A percentile compares a stretch with the other conserved stretches of the same genome.
Conservation (phyloP, 2,113 vertebrate species). For the Microcebus griseorufus region DNA sequence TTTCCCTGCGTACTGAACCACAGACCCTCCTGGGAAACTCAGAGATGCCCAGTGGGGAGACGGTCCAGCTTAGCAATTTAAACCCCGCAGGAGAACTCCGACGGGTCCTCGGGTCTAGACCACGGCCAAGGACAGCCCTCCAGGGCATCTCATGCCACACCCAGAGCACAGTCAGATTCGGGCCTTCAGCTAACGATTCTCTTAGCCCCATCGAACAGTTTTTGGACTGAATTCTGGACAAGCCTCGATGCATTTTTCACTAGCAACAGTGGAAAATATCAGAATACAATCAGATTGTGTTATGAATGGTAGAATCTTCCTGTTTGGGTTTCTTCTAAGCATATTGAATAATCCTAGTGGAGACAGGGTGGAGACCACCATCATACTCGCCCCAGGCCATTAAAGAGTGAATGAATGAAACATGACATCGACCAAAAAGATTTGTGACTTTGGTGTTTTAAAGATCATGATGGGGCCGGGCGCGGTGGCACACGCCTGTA, state of each 20-base stretch:
- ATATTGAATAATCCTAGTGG: not conserved
- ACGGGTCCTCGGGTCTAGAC: not conserved
- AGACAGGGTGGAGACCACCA: not conserved
- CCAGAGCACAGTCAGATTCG: not conserved
- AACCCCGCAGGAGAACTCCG: not conserved
- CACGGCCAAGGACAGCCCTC: not conserved
- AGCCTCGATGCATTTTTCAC: not conserved
- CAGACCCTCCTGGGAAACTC: not conserved
- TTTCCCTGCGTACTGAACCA: not conserved
- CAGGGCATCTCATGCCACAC: accelerated
- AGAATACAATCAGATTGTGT: not conserved
- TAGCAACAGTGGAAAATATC: not conserved
- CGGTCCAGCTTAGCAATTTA: not conserved
- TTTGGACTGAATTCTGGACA: not conserved
- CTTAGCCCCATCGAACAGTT: not conserved
- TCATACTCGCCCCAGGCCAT: not conserved
- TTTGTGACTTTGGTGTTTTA: not conserved
- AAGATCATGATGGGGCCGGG: not conserved
- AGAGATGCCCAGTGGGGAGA: not conserved
- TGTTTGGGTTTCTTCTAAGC: not conserved
- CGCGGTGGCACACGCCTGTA: no score
- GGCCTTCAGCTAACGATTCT: accelerated
- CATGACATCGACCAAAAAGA: not conserved
- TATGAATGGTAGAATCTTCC: not conserved
- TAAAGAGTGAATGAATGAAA: not conserved